A percentile compares a stretch with the other conserved stretches of the same genome.
Conservation (phyloP, 2,888 invertebrate species). For the Sericinus montela region DNA sequence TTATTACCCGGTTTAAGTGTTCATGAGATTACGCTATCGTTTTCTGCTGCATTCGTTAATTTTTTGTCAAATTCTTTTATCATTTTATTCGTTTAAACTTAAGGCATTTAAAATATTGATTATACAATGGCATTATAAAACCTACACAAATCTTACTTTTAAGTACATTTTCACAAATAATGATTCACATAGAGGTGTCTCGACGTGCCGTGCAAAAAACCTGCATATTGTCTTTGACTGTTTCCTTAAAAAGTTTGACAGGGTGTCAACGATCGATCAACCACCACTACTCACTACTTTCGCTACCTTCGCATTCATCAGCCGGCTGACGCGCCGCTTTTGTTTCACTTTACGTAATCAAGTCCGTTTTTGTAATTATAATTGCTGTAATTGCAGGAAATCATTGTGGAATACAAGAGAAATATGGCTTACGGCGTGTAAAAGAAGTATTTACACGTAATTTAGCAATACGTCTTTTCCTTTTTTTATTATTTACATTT, state of each 20-base stretch:
- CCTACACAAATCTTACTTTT: too few relatives aligned
- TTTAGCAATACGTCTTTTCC: too few relatives aligned
- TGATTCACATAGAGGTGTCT: neutral
- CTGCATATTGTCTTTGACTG: neutral
- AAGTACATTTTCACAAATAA: too few relatives aligned
- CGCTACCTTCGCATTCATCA: constrained; percentile 1
- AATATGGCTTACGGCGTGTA: constrained; percentile 4
- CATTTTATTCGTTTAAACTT: too few relatives aligned
- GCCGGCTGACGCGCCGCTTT: neutral
- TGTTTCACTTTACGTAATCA: constrained; percentile 1
- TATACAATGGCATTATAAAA: too few relatives aligned
- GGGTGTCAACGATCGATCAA: neutral
- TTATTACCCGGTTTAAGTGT: constrained; percentile 16
- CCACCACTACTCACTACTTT: neutral
- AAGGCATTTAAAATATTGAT: too few relatives aligned
- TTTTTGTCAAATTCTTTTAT: neutral
- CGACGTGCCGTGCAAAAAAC: neutral
- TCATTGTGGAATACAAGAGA: neutral
- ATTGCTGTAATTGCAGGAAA: constrained; percentile 14
- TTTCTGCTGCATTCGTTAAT: constrained; percentile 6
- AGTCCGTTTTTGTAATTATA: constrained; percentile 7
- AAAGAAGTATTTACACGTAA: neutral
- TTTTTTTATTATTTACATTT: too few relatives aligned
- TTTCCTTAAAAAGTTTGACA: neutral
- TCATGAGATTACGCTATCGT: constrained; percentile 12